A percentile compares a stretch with the other conserved stretches of the same genome.
These are phyloP conservation scores for Hafferia zeledoni DNA, from an alignment of 2,797 vertebrate species.

Conservation along the genomic window DNA sequence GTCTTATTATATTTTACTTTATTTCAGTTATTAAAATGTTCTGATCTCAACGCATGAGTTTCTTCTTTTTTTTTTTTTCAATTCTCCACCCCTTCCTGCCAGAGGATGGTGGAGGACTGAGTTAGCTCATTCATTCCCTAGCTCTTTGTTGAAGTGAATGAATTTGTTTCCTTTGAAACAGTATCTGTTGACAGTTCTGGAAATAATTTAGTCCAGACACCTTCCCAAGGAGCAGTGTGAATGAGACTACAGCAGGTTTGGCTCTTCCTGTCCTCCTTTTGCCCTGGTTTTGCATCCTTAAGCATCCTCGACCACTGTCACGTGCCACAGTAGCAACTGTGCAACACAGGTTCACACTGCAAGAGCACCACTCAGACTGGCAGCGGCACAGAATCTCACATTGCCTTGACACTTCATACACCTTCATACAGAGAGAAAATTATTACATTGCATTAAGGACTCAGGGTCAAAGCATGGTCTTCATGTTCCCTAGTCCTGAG, in stretches of 20 bases:
- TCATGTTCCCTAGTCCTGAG: neutral
- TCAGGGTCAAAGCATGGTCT: neutral
- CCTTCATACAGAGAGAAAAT: neutral
- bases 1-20: neutral
- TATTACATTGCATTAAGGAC: neutral
- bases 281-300: neutral
- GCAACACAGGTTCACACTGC: neutral
- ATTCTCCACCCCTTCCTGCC: neutral
- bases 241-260: neutral
- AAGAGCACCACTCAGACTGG: neutral
- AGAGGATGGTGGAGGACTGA: neutral
- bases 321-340: accelerated
- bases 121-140: neutral
- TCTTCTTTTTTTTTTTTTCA: neutral
- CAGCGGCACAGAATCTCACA: neutral
- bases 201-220: neutral
- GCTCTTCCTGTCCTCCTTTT: neutral
- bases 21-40: neutral
- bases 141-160: neutral
- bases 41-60: neutral
- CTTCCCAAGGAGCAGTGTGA: neutral
- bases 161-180: neutral
- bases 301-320: accelerated
- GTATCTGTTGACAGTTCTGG: neutral
- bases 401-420: neutral